Base-by-base conservation (phyloP, 2,113 vertebrate genomes). In the Lamprotornis superbus region DNA sequence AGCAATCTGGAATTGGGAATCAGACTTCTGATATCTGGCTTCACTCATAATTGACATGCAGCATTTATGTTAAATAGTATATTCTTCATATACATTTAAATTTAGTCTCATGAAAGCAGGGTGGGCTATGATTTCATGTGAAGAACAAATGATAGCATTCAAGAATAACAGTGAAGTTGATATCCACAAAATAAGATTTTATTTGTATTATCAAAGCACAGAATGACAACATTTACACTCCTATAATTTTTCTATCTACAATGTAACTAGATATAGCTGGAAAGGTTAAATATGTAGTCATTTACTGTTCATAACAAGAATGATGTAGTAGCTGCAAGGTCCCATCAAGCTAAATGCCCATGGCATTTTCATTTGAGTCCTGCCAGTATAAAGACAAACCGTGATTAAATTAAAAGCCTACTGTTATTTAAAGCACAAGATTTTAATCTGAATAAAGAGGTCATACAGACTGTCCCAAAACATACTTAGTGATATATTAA, bases 361-460 rank as follows among this genome's bases (percentile, higher is more conserved):
- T 65, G 91, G 91, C 81, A 87, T 95, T 76, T 95, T 60, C 67
- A 90, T 87, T 73, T 94, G 77, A 95, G 57, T 81, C 78, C 69
- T 87, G 71, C 61, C 61, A 90, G 67, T 61, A 88, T 46, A 93
- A 93, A 91, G 86, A 89, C 78, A 91, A 95, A 97, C 90, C 55
- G 52, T 94, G 82, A 96, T 97, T 96, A 97, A 96, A 93, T 97
- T 96, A 97, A 96, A 97, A 97, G 92, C 80, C 86, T 69, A 89
- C 70, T 82, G 39, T 95, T 97, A 96, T 97, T 95, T 95, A 97
- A 61, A 94, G 85, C 59, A 95, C 75, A 89, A 53, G 56, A 56
- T 70, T 87, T 90, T 96, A 97, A 96, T 96, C 83, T 93, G 79
- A 94, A 65, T 77, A 64, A 97, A 95, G 93, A 87, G 93, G 87